Conservation (phyloP, 2,888 invertebrate genomes). For the Cecidostiba fungosa region DNA sequence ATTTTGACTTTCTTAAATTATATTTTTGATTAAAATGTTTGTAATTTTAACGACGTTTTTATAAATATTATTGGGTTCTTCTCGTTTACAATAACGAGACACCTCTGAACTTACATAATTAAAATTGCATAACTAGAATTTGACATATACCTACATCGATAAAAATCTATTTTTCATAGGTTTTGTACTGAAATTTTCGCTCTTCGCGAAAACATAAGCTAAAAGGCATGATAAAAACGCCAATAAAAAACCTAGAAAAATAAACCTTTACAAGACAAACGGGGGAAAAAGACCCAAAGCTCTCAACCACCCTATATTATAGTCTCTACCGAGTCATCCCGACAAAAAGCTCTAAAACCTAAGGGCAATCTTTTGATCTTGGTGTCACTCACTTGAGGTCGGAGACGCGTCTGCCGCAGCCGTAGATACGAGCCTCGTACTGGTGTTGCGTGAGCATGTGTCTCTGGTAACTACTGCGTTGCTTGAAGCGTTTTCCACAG, state of each 20-base stretch:
- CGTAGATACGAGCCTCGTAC: conserved; percentile 46
- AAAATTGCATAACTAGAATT: not conserved
- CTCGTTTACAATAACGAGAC: not conserved
- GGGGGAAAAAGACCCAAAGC: not conserved
- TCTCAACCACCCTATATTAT: not conserved
- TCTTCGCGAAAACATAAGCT: not conserved
- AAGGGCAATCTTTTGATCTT: not conserved
- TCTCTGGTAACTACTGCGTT: conserved; percentile 71
- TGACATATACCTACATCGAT: not conserved
- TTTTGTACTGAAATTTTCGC: not conserved
- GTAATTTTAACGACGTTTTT: not conserved
- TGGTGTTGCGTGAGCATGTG: conserved; percentile 70
- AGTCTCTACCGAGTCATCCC: not conserved
- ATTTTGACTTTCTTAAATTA: not conserved
- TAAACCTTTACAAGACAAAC: not conserved
- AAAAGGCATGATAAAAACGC: not conserved
- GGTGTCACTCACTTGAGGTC: conserved; percentile 26
- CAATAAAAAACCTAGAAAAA: not conserved
- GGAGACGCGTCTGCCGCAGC: conserved; percentile 20
- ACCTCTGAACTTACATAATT: not conserved
- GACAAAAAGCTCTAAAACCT: not conserved
- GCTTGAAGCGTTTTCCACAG: conserved; percentile 76
- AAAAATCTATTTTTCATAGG: not conserved
- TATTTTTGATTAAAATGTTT: not conserved
- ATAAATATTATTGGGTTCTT: not conserved